Evolutionary conservation across 2,888 invertebrate species (phyloP), one percentile per base, ranked within the genome.

Genomic region (Pegoplata infirma): DNA sequence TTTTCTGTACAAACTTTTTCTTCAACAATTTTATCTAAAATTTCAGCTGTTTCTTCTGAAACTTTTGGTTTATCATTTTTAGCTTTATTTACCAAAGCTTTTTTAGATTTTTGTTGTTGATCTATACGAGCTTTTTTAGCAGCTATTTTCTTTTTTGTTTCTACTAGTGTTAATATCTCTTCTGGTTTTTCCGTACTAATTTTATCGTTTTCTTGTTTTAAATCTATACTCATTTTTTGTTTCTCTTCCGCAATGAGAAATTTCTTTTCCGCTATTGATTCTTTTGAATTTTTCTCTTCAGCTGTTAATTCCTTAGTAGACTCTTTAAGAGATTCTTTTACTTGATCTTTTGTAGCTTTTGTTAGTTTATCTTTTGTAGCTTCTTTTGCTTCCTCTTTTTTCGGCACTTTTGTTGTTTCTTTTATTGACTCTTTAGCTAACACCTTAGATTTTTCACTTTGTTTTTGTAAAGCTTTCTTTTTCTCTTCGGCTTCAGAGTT

Each of bases 111-210:
- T 17, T 79, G 72, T 66, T 74, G 81, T 8, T 76, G 80, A 71
- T 82, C 81, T 16, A 78, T 46, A 44, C 81, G 78, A 2, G 78
- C 81, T 76, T 83, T 83, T 58, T 82, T 82, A 1, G 82, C 80
- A 0, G 81, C 81, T 8, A 76, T 64, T 81, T 83, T 83, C 78
- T 81, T 81, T 67, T 79, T 79, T 5, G 71, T 79, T 28, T 79
- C 79, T 6, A 75, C 55, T 49, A 67, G 36, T 12, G 6, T 40
- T 3, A 12, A 14, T 8, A 46, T 32, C 2, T 61, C 51, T 5
- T 32, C 53, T 4, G 14, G 5, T 14, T 19, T n/a, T 17, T 51
- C 19, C 3, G 6, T 3, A 5, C 2, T 12, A 0, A 12, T 6
- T 14, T 23, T 51, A 2, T 51, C 51, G 14, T 23, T 23, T n/a